Percentiles rank a stretch among this genome's conserved stretches.
phyloP scores from a whole-genome alignment of 2,888 invertebrate genomes.

The Drosophila rubida region DNA sequence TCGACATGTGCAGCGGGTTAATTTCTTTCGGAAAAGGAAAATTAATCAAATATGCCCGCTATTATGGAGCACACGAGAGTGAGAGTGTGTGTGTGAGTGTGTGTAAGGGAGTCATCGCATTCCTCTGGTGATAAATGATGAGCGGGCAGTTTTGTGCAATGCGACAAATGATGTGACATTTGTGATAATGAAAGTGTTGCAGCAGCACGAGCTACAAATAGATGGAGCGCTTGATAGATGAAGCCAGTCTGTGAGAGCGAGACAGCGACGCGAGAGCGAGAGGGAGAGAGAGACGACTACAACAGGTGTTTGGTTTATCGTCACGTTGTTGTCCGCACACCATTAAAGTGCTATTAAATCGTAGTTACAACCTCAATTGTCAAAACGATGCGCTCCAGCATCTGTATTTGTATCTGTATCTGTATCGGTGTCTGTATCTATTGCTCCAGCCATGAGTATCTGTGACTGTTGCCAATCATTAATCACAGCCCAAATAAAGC shows the following conservation, averaged over 20 bases:
- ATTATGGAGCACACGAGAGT: conserved; percentile 29
- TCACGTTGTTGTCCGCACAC: conserved; percentile 48
- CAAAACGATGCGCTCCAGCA: conserved; percentile 45
- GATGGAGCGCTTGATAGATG: conserved; percentile 38
- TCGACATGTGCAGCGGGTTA: conserved; percentile 81
- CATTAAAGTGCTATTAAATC: conserved; percentile 82
- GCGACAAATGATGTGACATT: conserved; percentile 83
- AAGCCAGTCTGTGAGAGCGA: neutral
- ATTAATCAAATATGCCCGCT: conserved; percentile 80
- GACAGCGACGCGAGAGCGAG: neutral
- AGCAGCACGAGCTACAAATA: conserved; percentile 56
- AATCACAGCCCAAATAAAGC: conserved; percentile 74
- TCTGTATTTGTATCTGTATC: conserved; percentile 29
- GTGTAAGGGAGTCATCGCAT: conserved; percentile 58
- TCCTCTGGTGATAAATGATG: conserved; percentile 83
- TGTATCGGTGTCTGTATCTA: conserved; percentile 9
- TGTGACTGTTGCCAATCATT: conserved; percentile 51
- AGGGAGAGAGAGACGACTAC: conserved; percentile 18
- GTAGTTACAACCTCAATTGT: conserved; percentile 71
- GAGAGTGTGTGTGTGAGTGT: conserved; percentile 25
- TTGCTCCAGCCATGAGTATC: conserved; percentile 13
- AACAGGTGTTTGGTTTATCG: conserved; percentile 75
- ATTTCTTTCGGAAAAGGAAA: conserved; percentile 84
- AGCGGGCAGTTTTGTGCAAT: conserved; percentile 67
- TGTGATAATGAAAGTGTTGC: conserved; percentile 80